phyloP scores from a whole-genome alignment of 2,113 vertebrate species.

The Lathamus discolor region DNA sequence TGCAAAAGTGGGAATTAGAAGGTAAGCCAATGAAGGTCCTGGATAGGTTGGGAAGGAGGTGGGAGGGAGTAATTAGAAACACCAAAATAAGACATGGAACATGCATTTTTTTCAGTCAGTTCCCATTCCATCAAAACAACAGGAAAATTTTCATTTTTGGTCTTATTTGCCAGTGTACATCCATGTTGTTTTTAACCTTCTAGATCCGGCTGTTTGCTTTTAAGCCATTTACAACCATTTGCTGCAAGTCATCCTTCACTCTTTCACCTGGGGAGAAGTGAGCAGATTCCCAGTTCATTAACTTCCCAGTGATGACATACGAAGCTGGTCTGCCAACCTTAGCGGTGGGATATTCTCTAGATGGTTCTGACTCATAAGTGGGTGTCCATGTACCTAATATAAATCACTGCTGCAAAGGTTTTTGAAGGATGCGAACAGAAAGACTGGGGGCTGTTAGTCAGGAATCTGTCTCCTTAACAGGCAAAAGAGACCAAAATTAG shows the following conservation, averaged over 20 bases:
- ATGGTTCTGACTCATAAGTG: constrained; percentile 35
- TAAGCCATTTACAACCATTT: not conserved
- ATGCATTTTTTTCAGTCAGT: not conserved
- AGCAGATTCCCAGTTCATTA: not conserved
- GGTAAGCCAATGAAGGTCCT: not conserved
- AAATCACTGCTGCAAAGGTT: constrained; percentile 35
- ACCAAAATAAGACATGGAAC: not conserved
- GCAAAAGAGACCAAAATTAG: constrained; percentile 44
- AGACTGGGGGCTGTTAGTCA: constrained; percentile 37
- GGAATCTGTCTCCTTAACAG: constrained; percentile 16
- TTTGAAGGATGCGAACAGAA: constrained; percentile 29
- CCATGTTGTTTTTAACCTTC: not conserved
- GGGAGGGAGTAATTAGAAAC: not conserved
- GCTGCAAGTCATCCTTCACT: not conserved
- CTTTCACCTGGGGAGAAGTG: not conserved
- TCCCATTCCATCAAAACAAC: not conserved
- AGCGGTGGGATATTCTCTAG: not conserved
- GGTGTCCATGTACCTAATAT: constrained; percentile 4
- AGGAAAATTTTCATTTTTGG: not conserved
- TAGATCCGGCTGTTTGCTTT: not conserved
- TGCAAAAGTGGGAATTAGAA: constrained; percentile 36
- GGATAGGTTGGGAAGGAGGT: not conserved
- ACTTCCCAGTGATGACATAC: not conserved
- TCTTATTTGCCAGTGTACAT: not conserved
- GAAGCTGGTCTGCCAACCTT: not conserved